Base-by-base conservation (phyloP, 2,797 vertebrate species). In the Hapalemur alaotrensis region DNA sequence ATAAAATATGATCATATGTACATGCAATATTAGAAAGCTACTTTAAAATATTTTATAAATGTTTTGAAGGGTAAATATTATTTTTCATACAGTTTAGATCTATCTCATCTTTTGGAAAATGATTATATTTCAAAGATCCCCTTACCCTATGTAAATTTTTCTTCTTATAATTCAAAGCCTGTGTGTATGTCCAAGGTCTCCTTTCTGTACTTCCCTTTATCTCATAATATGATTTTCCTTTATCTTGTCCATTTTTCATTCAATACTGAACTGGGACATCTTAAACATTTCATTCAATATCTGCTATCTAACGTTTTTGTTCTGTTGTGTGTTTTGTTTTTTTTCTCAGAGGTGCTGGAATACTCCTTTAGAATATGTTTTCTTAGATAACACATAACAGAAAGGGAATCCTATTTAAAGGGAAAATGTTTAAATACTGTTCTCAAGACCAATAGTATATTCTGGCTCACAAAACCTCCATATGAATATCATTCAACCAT, bases 41-140 rank as follows among this genome's bases (percentile, higher is more conserved):
- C 61, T 89, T 85, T 59, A 70, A 93, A 91, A 76, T 59, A 57
- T 57, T 57, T 57, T 11, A 59, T 67, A 48, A 41, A 87, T 82
- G n/a, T 78, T 91, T 93, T 75, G 86, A 78, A 94, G 46, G 52
- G 63, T 93, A 81, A 86, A 57, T 43, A 59, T 63, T 20, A 43
- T 69, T 93, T 96, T 76, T 38, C 73, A 63, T 75, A 57, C 4
- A 70, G 35, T 86, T 70, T 76, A 73, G 38, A 80, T 81, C 28
- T 61, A 59, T 52, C 43, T 70, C 18, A 70, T 17, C 10, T 93
- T 85, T 81, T 73, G 10, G 25, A 89, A 93, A 70, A 3, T 76
- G n/a, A 63, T 81, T 82, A 17, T 22, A 69, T 67, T 85, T 54
- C 59, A 78, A 93, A 88, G 52, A 78, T n/a, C 28, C 17, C 8